A percentile compares a stretch with the other conserved stretches of the same genome.
phyloP scores from a whole-genome alignment of 1,140 invertebrate genomes.

The Musca domestica region DNA sequence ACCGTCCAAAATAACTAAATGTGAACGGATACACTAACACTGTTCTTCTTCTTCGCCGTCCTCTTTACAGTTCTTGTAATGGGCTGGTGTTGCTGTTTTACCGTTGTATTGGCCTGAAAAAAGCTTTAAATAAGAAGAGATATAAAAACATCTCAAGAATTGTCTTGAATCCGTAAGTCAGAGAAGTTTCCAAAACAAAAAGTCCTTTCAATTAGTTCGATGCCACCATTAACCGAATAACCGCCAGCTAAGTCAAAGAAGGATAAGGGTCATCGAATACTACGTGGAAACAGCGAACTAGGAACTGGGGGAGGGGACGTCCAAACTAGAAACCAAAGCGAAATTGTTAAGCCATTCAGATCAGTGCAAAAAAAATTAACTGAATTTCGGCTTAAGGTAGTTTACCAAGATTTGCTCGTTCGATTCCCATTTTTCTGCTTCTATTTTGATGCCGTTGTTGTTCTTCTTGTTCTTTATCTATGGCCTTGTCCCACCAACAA shows the following conservation, averaged over 20 bases:
- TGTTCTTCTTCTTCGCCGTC: not conserved
- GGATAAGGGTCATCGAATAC: too few species aligned
- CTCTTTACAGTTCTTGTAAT: not conserved
- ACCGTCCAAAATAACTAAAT: not conserved
- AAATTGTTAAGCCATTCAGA: constrained; percentile 14
- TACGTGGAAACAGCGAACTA: too few species aligned
- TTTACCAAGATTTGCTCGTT: constrained; percentile 11
- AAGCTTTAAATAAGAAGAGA: constrained; percentile 9
- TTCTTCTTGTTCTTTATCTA: not conserved
- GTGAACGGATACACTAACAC: too few species aligned
- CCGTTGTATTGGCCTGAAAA: not conserved
- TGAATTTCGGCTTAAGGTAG: constrained; percentile 2
- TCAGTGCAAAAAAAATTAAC: not conserved
- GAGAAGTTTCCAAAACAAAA: constrained; percentile 1
- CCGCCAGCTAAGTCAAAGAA: not conserved
- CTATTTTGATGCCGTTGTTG: not conserved
- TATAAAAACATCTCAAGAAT: constrained; percentile 8
- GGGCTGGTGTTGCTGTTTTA: not conserved
- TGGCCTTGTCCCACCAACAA: too few species aligned
- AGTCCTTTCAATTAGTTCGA: constrained; percentile 19
- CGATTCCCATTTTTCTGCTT: not conserved
- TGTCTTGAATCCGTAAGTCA: constrained; percentile 13
- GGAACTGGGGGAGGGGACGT: too few species aligned
- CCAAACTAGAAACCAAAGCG: too few species aligned
- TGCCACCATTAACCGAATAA: constrained; percentile 10